Base-by-base conservation (phyloP, 1,140 invertebrate genomes). In the Odontomachus brunneus region DNA sequence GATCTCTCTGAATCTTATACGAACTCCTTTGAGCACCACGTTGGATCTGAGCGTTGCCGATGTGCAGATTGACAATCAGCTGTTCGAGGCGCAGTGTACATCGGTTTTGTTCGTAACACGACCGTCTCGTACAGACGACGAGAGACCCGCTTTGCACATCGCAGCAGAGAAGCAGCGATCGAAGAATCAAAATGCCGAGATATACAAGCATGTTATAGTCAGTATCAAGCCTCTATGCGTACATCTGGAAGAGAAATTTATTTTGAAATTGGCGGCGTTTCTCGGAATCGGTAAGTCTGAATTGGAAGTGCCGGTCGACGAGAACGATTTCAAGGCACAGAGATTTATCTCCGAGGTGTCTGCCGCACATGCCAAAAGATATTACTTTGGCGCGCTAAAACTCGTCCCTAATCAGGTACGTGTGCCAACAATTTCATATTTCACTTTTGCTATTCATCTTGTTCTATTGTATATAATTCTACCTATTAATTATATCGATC, bases 31-130 rank as follows among this genome's bases (percentile, higher is more conserved):
- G 24, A 94, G 93, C 63, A 96, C 96, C 85, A 96, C 95, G n/a
- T 92, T 97, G 48, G 96, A 97, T 89, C 94, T 97, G 17, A 96
- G 95, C 87, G 96, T 99, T 2, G 94, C 95, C 55, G 96, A 97
- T 91, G 95, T 99, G 88, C 98, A 99, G 73, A 96, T 97, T 88
- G 96, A 99, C 92, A 99, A 99, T 95, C 98, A 98, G 94, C 90
- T 99, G 57, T 95, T 98, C 82, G 97, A 98, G 89, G 96, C 98
- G 0, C 96, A 97, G 74, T 97, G 96, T 90, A 97, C 97, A 15
- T 97, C 98, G 14, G 94, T 99, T 62, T 93, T 99, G 57, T 98
- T 97, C 92, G 96, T 97, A 14, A 95, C 95, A 0, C 94, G 94
- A 1, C 84, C 89, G 24, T 91, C 91, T 2, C 89, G 94, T 83